A percentile compares a stretch with the other conserved stretches of the same genome.
These are phyloP conservation scores for Anolis carolinensis DNA, from an alignment of 2,113 vertebrate genomes.

Conservation along the genomic window DNA sequence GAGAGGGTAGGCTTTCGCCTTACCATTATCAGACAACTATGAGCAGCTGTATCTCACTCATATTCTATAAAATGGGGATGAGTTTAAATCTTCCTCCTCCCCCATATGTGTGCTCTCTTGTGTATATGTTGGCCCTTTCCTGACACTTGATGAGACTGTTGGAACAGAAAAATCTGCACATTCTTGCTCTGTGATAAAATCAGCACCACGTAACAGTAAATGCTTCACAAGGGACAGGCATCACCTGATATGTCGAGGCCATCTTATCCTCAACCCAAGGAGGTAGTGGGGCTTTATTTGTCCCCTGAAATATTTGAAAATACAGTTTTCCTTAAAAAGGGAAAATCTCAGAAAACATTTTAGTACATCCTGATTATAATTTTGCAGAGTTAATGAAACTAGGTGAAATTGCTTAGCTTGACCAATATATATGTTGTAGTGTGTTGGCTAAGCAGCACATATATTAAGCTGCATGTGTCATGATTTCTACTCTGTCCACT, in stretches of 20 bases:
- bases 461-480: background rate
- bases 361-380: background rate
- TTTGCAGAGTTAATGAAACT: background rate
- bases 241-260: background rate
- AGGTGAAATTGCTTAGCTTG: background rate
- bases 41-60: too few species aligned
- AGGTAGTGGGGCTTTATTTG: background rate
- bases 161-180: too few species aligned
- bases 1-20: too few species aligned
- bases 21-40: too few species aligned
- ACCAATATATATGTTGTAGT: background rate
- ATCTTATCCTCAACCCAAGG: background rate
- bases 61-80: too few species aligned
- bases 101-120: too few species aligned
- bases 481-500: background rate
- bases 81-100: too few species aligned
- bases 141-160: background rate
- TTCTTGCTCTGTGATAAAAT: background rate
- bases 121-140: too few species aligned
- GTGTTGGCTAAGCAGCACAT: background rate
- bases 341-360: background rate
- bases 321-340: background rate
- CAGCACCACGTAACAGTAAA: background rate
- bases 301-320: background rate
- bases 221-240: background rate